A percentile compares a stretch with the other conserved stretches of the same genome.
These are phyloP conservation scores for Denticeps clupeoides DNA, from an alignment of 2,797 vertebrate genomes.

Conservation along the genomic window DNA sequence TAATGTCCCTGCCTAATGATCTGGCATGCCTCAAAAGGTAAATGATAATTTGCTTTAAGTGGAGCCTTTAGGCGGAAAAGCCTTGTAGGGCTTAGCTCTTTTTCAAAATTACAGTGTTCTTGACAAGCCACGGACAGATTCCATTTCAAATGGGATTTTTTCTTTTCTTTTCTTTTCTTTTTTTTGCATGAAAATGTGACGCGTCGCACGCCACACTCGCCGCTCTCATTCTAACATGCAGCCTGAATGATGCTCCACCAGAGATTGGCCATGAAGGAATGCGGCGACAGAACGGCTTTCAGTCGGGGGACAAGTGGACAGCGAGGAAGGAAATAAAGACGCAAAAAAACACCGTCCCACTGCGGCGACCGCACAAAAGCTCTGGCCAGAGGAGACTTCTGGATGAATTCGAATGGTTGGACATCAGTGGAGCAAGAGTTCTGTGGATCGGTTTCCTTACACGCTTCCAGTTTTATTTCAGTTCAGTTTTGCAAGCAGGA, in stretches of 20 bases:
- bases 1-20: slow-evolving; percentile 75
- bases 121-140: slow-evolving; percentile 49
- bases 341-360: slow-evolving; percentile 33
- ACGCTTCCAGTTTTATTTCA: too few species aligned
- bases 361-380: slow-evolving; percentile 43
- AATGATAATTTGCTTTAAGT: slow-evolving; percentile 75
- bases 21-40: slow-evolving; percentile 69
- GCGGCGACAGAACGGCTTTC: slow-evolving; percentile 45
- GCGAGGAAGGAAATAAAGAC: slow-evolving; percentile 28
- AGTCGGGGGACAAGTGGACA: slow-evolving; percentile 36
- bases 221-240: slow-evolving; percentile 34
- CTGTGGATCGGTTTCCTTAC: too few species aligned
- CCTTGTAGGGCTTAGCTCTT: slow-evolving; percentile 51
- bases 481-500: too few species aligned
- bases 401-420: slow-evolving; percentile 48
- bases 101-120: slow-evolving; percentile 39
- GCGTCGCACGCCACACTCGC: slow-evolving; percentile 23
- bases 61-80: slow-evolving; percentile 66
- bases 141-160: slow-evolving; percentile 43
- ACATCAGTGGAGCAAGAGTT: slow-evolving; percentile 54
- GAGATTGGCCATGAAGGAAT: slow-evolving; percentile 37
- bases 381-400: slow-evolving; percentile 37
- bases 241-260: slow-evolving; percentile 35
- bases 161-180: background rate
- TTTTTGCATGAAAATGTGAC: slow-evolving; percentile 35